Base-by-base conservation (phyloP, 2,888 invertebrate species). In the Parnassius apollo region DNA sequence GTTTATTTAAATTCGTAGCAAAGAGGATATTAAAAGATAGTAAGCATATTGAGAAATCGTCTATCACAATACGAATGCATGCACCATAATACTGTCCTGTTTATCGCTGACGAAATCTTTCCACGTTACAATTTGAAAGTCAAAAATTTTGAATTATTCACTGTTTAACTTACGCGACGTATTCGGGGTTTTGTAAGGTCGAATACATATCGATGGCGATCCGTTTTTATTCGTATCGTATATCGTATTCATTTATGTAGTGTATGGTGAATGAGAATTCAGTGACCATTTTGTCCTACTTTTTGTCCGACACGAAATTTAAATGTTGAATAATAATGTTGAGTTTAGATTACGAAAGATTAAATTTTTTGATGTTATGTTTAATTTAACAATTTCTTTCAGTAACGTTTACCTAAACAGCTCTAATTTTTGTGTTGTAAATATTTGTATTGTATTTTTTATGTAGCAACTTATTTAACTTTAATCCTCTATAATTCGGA, bases 41-140 rank as follows among this genome's bases (percentile, higher is more conserved):
- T 10, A 9, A 56, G 59, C 42, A 46, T n/a, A n/a, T 59, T 50
- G 59, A 50, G 59, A 51, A 45, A 59, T 59, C 35, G 59, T 8
- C 11, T 44, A 42, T 9, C 42, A 50, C 57, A 52, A 62, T 57
- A 52, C 54, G 42, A 2, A 25, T 13, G 13, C 7, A 9, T 3
- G 53, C 13, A 25, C 56, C 42, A 56, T 56, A 64, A 51, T 25
- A 11, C 12, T 7, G 42, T 42, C 22, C 51, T 58, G 68, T 66
- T 65, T 69, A 69, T 68, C 69, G 65, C 49, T 64, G 64, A 66
- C 65, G 64, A 66, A 63, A 70, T 70, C 70, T 68, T 57, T 67
- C 65, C 59, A 66, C 61, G 64, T 65, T 65, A 66, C 54, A 65
- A 69, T 66, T 69, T 67, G 59, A 68, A 67, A 69, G 65, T 67